Evolutionary conservation across 2,113 vertebrate genomes (phyloP).

Genomic region (Nibea albiflora): DNA sequence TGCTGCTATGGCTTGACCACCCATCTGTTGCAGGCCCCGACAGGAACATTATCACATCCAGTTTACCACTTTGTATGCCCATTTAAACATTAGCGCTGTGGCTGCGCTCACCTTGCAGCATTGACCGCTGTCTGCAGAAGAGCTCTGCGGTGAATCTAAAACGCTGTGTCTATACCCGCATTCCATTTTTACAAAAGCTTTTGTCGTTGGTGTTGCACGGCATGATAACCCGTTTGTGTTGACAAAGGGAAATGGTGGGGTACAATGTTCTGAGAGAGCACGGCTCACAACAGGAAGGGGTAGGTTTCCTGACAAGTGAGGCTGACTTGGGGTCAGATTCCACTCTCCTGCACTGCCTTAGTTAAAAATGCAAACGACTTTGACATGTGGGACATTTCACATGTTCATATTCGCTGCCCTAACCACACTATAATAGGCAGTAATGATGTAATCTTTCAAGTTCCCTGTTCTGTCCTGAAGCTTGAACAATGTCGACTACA

Average conservation of each 20-base stretch:
- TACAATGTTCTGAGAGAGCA: background rate
- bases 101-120: slow-evolving; percentile 1
- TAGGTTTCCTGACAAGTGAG: background rate
- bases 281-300: background rate
- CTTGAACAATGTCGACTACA: slow-evolving; percentile 12
- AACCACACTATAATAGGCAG: background rate
- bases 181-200: slow-evolving; percentile 16
- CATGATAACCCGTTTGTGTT: slow-evolving; percentile 8
- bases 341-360: background rate
- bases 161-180: background rate
- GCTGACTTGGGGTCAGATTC: background rate
- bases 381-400: background rate
- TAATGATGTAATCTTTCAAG: slow-evolving; percentile 12
- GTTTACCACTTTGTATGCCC: slow-evolving; percentile 3
- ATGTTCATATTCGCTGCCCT: background rate
- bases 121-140: background rate
- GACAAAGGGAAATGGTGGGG: slow-evolving; percentile 4
- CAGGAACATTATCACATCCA: slow-evolving; percentile 17
- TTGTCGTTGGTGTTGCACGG: background rate
- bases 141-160: slow-evolving; percentile 15
- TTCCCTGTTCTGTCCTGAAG: background rate
- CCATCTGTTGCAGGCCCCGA: background rate
- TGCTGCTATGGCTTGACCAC: slow-evolving; percentile 12
- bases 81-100: slow-evolving; percentile 14
- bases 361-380: slow-evolving; percentile 2